These are phyloP conservation scores for Drosophila limbata DNA, from an alignment of 2,888 invertebrate species.

Conservation along the genomic window DNA sequence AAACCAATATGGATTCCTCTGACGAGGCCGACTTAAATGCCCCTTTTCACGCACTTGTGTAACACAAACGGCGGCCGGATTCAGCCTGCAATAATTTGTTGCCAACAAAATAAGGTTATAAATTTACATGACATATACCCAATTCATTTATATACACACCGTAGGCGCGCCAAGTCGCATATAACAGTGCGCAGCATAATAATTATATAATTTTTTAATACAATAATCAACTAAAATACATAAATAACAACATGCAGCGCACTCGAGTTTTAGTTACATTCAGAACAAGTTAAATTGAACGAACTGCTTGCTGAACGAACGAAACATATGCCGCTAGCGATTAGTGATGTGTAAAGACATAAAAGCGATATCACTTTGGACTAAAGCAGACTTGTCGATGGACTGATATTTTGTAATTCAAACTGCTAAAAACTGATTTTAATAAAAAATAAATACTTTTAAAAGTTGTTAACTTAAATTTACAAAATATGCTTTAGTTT, in stretches of 20 bases:
- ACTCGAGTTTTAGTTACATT: slow-evolving; percentile 17
- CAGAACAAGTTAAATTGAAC: slow-evolving; percentile 6
- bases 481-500: too few species aligned
- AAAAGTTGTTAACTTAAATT: too few species aligned
- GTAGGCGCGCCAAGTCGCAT: slow-evolving; percentile 68
- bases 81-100: slow-evolving; percentile 30
- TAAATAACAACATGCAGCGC: slow-evolving; percentile 53
- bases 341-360: too few species aligned
- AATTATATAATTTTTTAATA: slow-evolving; percentile 70
- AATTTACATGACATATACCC: background rate
- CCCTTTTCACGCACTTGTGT: slow-evolving; percentile 84
- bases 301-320: background rate
- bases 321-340: too few species aligned
- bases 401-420: too few species aligned
- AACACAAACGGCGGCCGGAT: slow-evolving; percentile 53
- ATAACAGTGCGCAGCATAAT: slow-evolving; percentile 75
- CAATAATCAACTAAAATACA: slow-evolving; percentile 57
- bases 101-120: slow-evolving; percentile 18
- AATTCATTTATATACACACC: slow-evolving; percentile 52
- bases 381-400: too few species aligned
- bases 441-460: too few species aligned
- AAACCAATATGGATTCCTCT: slow-evolving; percentile 91
- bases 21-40: slow-evolving; percentile 86
- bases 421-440: too few species aligned
- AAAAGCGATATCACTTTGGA: too few species aligned